Evolutionary conservation across 2,888 invertebrate genomes (phyloP).

Genomic region (Thereva nobilitata): DNA sequence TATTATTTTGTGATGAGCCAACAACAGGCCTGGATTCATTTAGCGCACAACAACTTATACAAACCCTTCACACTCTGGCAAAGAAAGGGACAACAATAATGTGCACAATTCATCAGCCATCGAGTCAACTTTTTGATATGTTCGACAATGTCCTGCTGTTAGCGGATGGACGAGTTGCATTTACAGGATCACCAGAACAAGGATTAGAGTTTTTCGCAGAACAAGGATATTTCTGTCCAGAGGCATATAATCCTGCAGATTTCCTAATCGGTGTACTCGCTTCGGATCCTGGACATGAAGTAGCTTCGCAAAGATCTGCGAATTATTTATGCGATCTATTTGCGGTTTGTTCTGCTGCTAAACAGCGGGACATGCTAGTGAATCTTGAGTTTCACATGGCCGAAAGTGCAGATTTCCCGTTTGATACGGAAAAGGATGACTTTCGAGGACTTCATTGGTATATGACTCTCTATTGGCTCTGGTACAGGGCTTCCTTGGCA

Average conservation of each 20-base stretch:
- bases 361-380: constrained; percentile 75
- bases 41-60: constrained; percentile 84
- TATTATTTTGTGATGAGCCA: constrained; percentile 95
- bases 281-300: constrained; percentile 75
- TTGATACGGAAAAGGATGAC: constrained; percentile 51
- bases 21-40: constrained; percentile 92
- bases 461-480: constrained; percentile 74
- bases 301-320: constrained; percentile 69
- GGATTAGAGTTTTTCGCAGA: constrained; percentile 73
- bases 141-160: constrained; percentile 81
- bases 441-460: constrained; percentile 69
- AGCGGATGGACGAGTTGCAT: constrained; percentile 86
- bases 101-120: constrained; percentile 94
- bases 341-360: constrained; percentile 75
- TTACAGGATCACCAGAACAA: constrained; percentile 71
- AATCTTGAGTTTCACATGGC: constrained; percentile 73
- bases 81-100: constrained; percentile 81
- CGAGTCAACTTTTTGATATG: constrained; percentile 81
- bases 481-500: constrained; percentile 74
- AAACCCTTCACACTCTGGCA: constrained; percentile 70
- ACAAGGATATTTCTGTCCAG: constrained; percentile 77
- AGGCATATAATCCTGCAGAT: constrained; percentile 88
- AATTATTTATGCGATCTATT: constrained; percentile 78
- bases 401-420: constrained; percentile 59
- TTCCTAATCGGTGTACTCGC: constrained; percentile 85